A percentile compares a stretch with the other conserved stretches of the same genome.
Evolutionary conservation across 2,113 vertebrate genomes (phyloP).

Genomic region (Genyomyrus donnyi): DNA sequence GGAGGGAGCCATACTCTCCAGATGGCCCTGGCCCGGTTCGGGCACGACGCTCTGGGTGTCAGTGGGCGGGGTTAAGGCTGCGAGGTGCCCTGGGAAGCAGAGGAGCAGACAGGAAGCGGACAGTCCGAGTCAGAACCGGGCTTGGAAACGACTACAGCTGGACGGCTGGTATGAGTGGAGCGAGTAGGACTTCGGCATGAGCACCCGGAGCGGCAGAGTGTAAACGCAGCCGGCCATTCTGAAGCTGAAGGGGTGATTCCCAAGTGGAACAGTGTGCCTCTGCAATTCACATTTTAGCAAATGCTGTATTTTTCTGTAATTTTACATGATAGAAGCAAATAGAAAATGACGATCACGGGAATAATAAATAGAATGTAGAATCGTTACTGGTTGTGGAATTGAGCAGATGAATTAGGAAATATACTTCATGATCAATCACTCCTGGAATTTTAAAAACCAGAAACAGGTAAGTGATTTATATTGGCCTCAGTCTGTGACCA

Average conservation of each 20-base stretch:
- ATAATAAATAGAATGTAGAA: not conserved
- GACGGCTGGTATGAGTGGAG: not conserved
- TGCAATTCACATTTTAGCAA: not conserved
- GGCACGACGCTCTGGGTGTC: not conserved
- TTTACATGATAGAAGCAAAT: not conserved
- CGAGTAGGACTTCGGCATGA: not conserved
- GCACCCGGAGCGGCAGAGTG: not conserved
- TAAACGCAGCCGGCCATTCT: not conserved
- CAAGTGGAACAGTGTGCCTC: not conserved
- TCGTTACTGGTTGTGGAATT: not conserved
- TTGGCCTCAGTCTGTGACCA: not conserved
- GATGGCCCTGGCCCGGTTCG: conserved; percentile 4
- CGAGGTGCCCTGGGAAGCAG: not conserved
- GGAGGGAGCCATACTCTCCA: conserved; percentile 12
- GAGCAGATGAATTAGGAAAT: not conserved
- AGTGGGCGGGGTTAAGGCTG: not conserved
- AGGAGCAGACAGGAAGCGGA: not conserved
- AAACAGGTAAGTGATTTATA: not conserved
- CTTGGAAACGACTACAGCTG: not conserved
- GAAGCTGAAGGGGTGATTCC: not conserved
- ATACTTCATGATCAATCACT: not conserved
- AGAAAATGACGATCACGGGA: not conserved
- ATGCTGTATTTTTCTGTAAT: not conserved
- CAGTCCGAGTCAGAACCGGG: not conserved
- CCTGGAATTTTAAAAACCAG: not conserved